These are phyloP conservation scores for Sarcophaga subvicina DNA, from an alignment of 2,888 invertebrate species.

Conservation along the genomic window DNA sequence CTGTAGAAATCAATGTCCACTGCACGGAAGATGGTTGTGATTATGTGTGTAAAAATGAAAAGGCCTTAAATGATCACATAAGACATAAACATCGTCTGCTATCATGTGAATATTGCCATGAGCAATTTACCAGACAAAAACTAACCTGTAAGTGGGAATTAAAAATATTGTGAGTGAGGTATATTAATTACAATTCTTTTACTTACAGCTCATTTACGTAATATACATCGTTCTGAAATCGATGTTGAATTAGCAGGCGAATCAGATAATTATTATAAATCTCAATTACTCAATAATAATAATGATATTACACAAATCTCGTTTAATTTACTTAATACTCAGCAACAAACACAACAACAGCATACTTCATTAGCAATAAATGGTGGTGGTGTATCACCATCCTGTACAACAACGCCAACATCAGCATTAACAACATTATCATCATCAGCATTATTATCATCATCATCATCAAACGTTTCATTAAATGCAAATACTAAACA, in stretches of 20 bases:
- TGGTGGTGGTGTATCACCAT: not conserved
- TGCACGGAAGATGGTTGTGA: conserved; percentile 69
- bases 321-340: conserved; percentile 67
- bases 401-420: not conserved
- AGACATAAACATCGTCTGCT: conserved; percentile 70
- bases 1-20: conserved; percentile 61
- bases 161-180: not conserved
- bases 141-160: conserved; percentile 60
- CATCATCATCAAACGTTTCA: conserved; percentile 8
- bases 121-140: conserved; percentile 68
- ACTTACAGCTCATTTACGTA: conserved; percentile 70
- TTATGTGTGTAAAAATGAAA: conserved; percentile 68
- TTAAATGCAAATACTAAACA: not conserved
- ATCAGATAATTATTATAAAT: conserved; percentile 65
- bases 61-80: conserved; percentile 70
- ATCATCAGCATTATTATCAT: conserved; percentile 1
- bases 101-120: conserved; percentile 70
- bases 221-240: conserved; percentile 67
- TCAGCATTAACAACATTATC: not conserved
- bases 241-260: conserved; percentile 54
- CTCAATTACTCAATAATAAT: conserved; percentile 68
- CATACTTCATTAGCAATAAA: not conserved
- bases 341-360: conserved; percentile 7
- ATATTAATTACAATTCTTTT: not conserved
- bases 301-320: conserved; percentile 68